Conservation (phyloP, 2,797 vertebrate species). For the Lepilemur ruficaudatus region DNA sequence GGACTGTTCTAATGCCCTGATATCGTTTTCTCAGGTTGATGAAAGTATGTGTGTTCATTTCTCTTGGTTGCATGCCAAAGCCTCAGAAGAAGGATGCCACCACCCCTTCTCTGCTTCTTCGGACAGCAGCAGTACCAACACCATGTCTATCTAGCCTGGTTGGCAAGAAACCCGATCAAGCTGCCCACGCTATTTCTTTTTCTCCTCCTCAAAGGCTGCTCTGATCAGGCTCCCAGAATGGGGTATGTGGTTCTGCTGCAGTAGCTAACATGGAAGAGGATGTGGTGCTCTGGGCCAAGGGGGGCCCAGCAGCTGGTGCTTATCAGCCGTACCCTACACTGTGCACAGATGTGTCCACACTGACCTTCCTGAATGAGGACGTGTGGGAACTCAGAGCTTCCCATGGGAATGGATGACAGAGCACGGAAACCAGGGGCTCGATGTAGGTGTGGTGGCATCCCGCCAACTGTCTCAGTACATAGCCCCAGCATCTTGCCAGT, state of each 20-base stretch:
- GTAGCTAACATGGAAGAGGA: slow-evolving; percentile 1
- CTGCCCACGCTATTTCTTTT: not conserved
- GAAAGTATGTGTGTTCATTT: not conserved
- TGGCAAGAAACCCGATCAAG: not conserved
- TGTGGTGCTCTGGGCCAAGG: not conserved
- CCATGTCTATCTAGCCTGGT: not conserved
- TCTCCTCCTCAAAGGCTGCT: not conserved
- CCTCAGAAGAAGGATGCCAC: not conserved
- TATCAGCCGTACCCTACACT: slow-evolving; percentile 41
- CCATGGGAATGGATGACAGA: slow-evolving; percentile 60
- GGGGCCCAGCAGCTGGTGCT: slow-evolving; percentile 66
- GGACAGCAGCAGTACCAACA: not conserved
- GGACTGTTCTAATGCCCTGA: not conserved
- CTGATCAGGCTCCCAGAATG: not conserved
- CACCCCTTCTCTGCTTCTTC: not conserved
- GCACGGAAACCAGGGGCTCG: not conserved
- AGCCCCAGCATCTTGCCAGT: not conserved
- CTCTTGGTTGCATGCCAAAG: not conserved
- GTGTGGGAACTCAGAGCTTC: slow-evolving; percentile 64
- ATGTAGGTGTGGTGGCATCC: slow-evolving; percentile 37
- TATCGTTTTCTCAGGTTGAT: not conserved
- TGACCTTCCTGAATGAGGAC: slow-evolving; percentile 68
- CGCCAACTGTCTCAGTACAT: not conserved
- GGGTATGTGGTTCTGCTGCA: not conserved
- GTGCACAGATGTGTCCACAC: slow-evolving; percentile 29